Evolutionary conservation across 37 sponge, comb jelly and placozoan genomes (phyloP).

Genomic region (Aplysina aerophoba): DNA sequence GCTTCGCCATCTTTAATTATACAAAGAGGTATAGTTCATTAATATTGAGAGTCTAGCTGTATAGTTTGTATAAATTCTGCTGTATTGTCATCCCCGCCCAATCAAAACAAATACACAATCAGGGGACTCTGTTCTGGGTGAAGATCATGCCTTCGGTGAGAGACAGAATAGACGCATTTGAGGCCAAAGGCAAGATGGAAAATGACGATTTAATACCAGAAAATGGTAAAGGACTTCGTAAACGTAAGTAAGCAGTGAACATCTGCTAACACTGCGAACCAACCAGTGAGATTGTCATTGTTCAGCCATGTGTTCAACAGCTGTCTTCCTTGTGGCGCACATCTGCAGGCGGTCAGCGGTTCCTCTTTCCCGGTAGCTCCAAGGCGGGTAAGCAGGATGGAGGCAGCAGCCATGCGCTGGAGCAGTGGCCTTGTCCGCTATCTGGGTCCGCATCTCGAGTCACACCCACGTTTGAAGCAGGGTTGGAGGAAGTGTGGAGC

Average conservation of each 20-base stretch:
- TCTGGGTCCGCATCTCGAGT: not conserved
- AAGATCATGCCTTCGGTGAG: slow-evolving; percentile 17
- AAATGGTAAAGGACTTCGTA: not conserved
- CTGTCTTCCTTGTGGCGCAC: not conserved
- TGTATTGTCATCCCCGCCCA: not conserved
- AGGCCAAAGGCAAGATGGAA: not conserved
- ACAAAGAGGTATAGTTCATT: too few species aligned
- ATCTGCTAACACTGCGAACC: too few species aligned
- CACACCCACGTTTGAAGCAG: slow-evolving; percentile 48
- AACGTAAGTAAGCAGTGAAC: not conserved
- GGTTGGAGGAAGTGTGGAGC: slow-evolving; percentile 80
- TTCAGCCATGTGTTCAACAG: too few species aligned
- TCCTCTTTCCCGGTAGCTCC: not conserved
- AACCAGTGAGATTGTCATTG: too few species aligned
- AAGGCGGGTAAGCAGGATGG: slow-evolving; percentile 2
- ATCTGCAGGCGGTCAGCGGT: not conserved
- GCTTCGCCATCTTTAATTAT: not conserved
- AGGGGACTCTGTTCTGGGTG: too few species aligned
- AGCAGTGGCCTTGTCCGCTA: not conserved
- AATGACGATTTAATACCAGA: not conserved
- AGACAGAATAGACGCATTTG: slow-evolving; percentile 19
- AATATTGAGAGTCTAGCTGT: not conserved
- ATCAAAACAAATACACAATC: slow-evolving; percentile 39
- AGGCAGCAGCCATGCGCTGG: not conserved
- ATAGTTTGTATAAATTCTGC: not conserved